Percentiles rank a stretch among this genome's conserved stretches.
phyloP scores from a whole-genome alignment of 2,888 invertebrate species.

The Pollenia amentaria region DNA sequence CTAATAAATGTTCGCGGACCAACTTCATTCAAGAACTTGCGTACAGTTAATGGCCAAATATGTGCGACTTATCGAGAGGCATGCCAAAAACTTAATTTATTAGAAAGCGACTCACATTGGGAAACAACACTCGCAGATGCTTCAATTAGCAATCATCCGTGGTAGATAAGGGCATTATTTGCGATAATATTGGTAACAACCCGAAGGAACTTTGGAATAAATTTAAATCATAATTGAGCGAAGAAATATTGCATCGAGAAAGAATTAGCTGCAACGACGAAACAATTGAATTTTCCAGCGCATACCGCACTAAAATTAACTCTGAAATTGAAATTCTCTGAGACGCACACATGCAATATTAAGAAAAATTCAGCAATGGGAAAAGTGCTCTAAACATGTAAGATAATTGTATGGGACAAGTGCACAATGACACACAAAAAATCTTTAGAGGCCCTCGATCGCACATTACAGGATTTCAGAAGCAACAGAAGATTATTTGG shows the following conservation, averaged over 20 bases:
- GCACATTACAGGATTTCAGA: too few relatives aligned
- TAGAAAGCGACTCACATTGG: constrained; percentile 59
- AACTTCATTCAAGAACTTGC: constrained; percentile 43
- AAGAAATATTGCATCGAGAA: constrained; percentile 34
- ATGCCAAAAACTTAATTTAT: constrained; percentile 39
- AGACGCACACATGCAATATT: too few relatives aligned
- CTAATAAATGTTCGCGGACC: constrained; percentile 46
- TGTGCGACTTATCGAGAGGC: constrained; percentile 45
- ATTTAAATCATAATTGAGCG: constrained; percentile 26
- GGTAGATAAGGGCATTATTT: constrained; percentile 48
- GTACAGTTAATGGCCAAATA: constrained; percentile 41
- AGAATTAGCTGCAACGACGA: constrained; percentile 20
- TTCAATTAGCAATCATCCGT: constrained; percentile 13
- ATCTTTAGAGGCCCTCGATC: too few relatives aligned
- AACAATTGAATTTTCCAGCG: constrained; percentile 37
- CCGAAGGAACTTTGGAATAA: constrained; percentile 21
- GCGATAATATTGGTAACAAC: too few relatives aligned
- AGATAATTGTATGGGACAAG: too few relatives aligned
- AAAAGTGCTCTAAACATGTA: too few relatives aligned
- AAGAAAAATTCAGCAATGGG: too few relatives aligned
- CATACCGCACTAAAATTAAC: too few relatives aligned
- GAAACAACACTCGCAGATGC: constrained; percentile 45
- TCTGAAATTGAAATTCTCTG: too few relatives aligned
- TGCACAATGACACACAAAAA: too few relatives aligned
- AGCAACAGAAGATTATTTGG: too few relatives aligned